Evolutionary conservation across 2,888 invertebrate species (phyloP).

Genomic region (Thumatha senex): DNA sequence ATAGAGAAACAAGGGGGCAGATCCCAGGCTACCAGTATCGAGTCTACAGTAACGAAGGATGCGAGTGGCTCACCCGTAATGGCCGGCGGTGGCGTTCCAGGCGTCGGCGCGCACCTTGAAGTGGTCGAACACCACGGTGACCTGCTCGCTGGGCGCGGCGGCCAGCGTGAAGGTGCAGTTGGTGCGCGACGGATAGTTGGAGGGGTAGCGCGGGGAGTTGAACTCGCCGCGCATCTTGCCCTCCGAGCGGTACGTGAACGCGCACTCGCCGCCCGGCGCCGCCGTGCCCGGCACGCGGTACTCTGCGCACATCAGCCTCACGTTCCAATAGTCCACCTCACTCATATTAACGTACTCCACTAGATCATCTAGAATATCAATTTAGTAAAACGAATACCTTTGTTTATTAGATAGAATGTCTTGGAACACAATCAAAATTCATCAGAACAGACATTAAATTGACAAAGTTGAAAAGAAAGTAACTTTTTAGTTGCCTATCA

Average conservation of each 20-base stretch:
- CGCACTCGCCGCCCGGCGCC: conserved; percentile 95
- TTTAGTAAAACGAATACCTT: too few species aligned
- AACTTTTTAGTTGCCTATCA: too few species aligned
- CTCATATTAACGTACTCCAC: too few species aligned
- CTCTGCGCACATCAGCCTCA: conserved; percentile 80
- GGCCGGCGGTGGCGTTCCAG: conserved; percentile 87
- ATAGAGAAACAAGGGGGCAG: too few species aligned
- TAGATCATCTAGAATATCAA: too few species aligned
- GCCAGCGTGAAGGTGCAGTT: conserved; percentile 97
- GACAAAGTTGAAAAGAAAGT: too few species aligned
- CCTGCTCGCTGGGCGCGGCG: conserved; percentile 94
- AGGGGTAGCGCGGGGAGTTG: conserved; percentile 98
- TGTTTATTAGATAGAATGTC: too few species aligned
- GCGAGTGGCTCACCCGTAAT: conserved; percentile 60
- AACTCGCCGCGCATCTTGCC: conserved; percentile 95
- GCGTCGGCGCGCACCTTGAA: conserved; percentile 94
- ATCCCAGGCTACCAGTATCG: too few species aligned
- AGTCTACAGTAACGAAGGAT: too few species aligned
- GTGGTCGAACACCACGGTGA: conserved; percentile 95
- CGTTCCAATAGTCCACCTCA: too few species aligned
- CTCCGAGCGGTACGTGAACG: conserved; percentile 94
- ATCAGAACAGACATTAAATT: too few species aligned
- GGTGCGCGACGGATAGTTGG: conserved; percentile 97
- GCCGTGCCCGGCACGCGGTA: conserved; percentile 97
- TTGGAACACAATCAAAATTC: too few species aligned